Conservation (phyloP, 2,888 invertebrate genomes). For the Acronicta alni region DNA sequence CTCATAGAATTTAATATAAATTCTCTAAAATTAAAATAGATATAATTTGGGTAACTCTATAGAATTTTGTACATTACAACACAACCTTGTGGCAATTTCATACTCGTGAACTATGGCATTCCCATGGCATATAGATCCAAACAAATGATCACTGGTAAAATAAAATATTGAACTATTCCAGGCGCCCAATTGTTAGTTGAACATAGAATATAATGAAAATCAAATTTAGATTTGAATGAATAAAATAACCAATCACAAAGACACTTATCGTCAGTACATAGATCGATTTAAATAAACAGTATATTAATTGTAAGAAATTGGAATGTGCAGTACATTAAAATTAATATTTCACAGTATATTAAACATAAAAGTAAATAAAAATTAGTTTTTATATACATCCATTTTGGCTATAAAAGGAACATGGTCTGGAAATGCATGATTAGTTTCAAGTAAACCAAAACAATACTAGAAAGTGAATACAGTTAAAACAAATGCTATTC, state of each 20-base stretch:
- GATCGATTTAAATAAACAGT: slow-evolving; percentile 27
- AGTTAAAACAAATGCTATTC: slow-evolving; percentile 54
- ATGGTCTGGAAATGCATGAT: slow-evolving; percentile 65
- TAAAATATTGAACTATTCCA: slow-evolving; percentile 63
- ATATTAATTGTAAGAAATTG: slow-evolving; percentile 61
- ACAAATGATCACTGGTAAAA: slow-evolving; percentile 45
- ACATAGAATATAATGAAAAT: slow-evolving; percentile 15
- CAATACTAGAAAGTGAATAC: slow-evolving; percentile 43
- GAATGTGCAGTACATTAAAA: slow-evolving; percentile 74
- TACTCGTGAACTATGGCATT: slow-evolving; percentile 80
- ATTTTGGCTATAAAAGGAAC: slow-evolving; percentile 71
- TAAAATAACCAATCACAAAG: slow-evolving; percentile 27
- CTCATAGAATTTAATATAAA: slow-evolving; percentile 87
- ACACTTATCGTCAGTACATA: slow-evolving; percentile 18
- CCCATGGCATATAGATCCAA: slow-evolving; percentile 63
- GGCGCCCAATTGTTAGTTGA: slow-evolving; percentile 51
- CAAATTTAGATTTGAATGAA: slow-evolving; percentile 21
- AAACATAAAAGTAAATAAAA: slow-evolving; percentile 42
- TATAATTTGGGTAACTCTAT: slow-evolving; percentile 85
- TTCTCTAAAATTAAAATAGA: slow-evolving; percentile 76
- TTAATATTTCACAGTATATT: slow-evolving; percentile 24
- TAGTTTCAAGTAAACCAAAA: slow-evolving; percentile 47
- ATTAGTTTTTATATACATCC: slow-evolving; percentile 51
- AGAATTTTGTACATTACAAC: slow-evolving; percentile 83
- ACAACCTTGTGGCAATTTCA: slow-evolving; percentile 85